Evolutionary conservation across 2,797 vertebrate species (phyloP).

Genomic region (Crenuchus spilurus): DNA sequence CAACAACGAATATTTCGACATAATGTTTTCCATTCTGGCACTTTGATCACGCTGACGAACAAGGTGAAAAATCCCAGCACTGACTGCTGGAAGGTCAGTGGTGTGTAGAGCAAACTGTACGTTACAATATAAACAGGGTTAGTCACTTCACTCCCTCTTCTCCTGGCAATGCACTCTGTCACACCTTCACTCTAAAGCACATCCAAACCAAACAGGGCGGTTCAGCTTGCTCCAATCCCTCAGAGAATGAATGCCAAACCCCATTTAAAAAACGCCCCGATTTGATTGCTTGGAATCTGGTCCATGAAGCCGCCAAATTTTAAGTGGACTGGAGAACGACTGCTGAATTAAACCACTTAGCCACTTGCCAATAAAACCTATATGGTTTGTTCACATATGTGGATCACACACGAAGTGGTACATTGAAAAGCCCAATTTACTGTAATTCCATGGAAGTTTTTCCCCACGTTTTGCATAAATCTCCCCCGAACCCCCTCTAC

Average conservation of each 20-base stretch:
- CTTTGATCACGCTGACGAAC: slow-evolving; percentile 47
- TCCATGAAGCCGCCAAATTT: slow-evolving; percentile 29
- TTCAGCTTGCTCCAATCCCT: slow-evolving; percentile 14
- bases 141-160: slow-evolving; percentile 20
- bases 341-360: slow-evolving; percentile 44
- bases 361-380: slow-evolving; percentile 35
- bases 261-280: slow-evolving; percentile 13
- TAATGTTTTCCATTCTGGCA: slow-evolving; percentile 25
- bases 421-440: slow-evolving; percentile 29
- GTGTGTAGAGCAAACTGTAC: slow-evolving; percentile 27
- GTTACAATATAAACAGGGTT: slow-evolving; percentile 30
- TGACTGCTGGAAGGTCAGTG: slow-evolving; percentile 32
- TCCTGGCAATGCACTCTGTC: slow-evolving; percentile 2
- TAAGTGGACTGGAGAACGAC: slow-evolving; percentile 29
- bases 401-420: slow-evolving; percentile 47
- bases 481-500: background rate
- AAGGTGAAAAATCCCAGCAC: slow-evolving; percentile 35
- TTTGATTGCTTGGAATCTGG: slow-evolving; percentile 42
- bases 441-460: slow-evolving; percentile 8
- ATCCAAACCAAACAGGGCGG: slow-evolving; percentile 39
- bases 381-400: slow-evolving; percentile 17
- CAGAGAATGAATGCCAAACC: slow-evolving; percentile 22
- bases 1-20: slow-evolving; percentile 38
- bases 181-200: slow-evolving; percentile 35
- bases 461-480: slow-evolving; percentile 15